Conservation (phyloP, 2,113 vertebrate species). For the Pelobates fuscus region DNA sequence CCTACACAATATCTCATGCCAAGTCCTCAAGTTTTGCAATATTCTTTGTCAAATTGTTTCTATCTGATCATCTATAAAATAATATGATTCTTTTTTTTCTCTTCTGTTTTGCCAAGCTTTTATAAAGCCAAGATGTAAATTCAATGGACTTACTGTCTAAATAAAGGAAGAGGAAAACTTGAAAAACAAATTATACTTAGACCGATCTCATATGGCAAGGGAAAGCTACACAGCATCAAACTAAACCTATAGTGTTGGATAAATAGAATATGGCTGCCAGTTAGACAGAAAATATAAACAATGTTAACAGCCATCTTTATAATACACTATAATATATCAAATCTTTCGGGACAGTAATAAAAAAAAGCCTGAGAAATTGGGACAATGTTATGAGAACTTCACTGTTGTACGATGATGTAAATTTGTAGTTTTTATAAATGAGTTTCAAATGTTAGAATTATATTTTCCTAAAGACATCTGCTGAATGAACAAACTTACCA, state of each 20-base stretch:
- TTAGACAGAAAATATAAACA: constrained; percentile 25
- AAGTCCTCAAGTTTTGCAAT: constrained; percentile 76
- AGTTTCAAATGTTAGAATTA: background rate
- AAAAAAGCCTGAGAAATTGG: background rate
- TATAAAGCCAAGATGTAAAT: constrained; percentile 42
- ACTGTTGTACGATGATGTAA: background rate
- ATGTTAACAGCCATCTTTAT: constrained; percentile 23
- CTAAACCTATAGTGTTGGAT: constrained; percentile 23
- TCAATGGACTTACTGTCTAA: constrained; percentile 38
- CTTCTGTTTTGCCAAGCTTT: constrained; percentile 46
- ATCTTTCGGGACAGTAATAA: background rate
- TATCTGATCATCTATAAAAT: constrained; percentile 72
- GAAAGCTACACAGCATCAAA: constrained; percentile 30
- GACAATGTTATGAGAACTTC: background rate
- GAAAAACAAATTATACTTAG: constrained; percentile 33
- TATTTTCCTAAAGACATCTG: background rate
- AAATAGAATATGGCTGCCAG: constrained; percentile 30
- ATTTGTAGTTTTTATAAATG: constrained; percentile 1
- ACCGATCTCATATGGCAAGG: constrained; percentile 35
- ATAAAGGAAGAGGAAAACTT: constrained; percentile 38
- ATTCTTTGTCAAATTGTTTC: constrained; percentile 74
- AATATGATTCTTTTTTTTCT: constrained; percentile 32
- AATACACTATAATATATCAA: constrained; percentile 1
- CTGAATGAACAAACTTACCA: background rate
- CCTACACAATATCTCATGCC: constrained; percentile 70